A percentile compares a stretch with the other conserved stretches of the same genome.
These are phyloP conservation scores for Oreotrochilus melanogaster DNA, from an alignment of 2,113 vertebrate genomes.

Conservation along the genomic window DNA sequence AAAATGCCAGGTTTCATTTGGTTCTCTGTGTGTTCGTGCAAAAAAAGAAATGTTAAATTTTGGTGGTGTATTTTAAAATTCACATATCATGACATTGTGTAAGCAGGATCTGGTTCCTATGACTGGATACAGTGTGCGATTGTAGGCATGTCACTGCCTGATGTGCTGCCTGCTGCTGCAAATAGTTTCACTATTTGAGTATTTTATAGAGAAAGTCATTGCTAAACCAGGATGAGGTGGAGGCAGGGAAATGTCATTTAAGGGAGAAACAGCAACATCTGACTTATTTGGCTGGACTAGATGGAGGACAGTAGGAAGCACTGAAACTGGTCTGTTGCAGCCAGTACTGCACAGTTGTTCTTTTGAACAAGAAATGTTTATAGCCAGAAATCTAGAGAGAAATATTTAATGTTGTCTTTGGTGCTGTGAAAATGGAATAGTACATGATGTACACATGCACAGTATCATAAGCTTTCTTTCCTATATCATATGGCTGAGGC, in stretches of 20 bases:
- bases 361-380: neutral
- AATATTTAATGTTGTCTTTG: neutral
- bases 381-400: neutral
- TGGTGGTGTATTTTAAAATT: neutral
- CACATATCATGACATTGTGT: neutral
- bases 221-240: neutral
- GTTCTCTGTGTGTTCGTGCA: neutral
- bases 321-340: neutral
- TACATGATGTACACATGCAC: too few relatives aligned
- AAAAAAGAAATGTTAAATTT: neutral
- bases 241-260: too few relatives aligned
- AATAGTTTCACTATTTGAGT: neutral
- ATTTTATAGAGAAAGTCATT: neutral
- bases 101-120: neutral
- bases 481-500: rapidly evolving
- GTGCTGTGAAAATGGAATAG: neutral
- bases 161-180: neutral
- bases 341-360: neutral
- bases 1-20: neutral
- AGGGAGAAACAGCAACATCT: neutral
- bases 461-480: neutral
- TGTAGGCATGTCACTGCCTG: neutral
- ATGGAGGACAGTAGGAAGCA: neutral
- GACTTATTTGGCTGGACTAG: neutral
- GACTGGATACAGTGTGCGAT: neutral